These are phyloP conservation scores for Chitala chitala DNA, from an alignment of 2,113 vertebrate genomes.

Conservation along the genomic window DNA sequence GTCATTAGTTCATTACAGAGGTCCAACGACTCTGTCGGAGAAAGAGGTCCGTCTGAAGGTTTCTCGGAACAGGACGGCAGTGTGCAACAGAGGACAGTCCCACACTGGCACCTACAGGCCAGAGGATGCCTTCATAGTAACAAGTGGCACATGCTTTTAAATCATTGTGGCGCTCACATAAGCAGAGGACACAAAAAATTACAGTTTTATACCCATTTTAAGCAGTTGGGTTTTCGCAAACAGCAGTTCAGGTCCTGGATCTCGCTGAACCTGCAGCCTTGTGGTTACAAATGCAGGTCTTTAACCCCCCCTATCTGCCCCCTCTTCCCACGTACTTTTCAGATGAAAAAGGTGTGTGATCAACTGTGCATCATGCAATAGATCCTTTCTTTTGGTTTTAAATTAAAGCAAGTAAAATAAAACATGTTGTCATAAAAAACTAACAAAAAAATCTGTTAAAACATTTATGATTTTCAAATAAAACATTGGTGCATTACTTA, in stretches of 20 bases:
- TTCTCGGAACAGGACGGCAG: background rate
- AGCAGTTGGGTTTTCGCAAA: no score
- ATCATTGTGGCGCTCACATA: background rate
- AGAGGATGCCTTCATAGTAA: background rate
- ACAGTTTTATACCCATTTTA: no score
- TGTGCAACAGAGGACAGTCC: background rate
- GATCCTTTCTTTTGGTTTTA: background rate
- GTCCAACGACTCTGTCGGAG: background rate
- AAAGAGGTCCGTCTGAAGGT: background rate
- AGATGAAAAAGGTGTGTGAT: no score
- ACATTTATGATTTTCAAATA: constrained; percentile 16
- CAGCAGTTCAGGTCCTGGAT: no score
- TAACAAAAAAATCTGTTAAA: background rate
- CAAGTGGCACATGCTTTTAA: background rate
- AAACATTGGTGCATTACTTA: constrained; percentile 29
- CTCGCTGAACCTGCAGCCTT: no score
- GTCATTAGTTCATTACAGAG: background rate
- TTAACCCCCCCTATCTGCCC: no score
- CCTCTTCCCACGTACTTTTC: background rate
- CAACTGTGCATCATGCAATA: no score
- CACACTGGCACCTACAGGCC: background rate
- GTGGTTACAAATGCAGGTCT: no score
- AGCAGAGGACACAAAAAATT: background rate
- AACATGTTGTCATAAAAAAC: background rate
- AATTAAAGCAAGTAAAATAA: constrained; percentile 8